These are phyloP conservation scores for Drosophila robusta DNA, from an alignment of 2,888 invertebrate species.

Conservation along the genomic window DNA sequence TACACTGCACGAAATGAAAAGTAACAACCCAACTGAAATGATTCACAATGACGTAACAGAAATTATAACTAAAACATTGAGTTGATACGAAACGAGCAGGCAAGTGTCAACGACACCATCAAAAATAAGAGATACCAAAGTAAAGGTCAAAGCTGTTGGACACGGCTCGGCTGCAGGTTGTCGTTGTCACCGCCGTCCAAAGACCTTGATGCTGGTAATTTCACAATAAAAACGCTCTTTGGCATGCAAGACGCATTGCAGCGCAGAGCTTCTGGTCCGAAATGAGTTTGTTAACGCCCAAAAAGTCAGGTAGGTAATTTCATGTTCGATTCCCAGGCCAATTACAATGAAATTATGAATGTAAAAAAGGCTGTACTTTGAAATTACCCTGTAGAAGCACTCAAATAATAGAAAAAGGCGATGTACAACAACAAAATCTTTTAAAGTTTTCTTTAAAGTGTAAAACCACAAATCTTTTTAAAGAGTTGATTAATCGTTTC, in stretches of 20 bases:
- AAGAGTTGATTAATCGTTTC: too few species aligned
- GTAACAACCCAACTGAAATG: slow-evolving; percentile 36
- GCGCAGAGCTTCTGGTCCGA: slow-evolving; percentile 27
- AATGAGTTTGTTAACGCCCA: slow-evolving; percentile 38
- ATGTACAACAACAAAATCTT: slow-evolving; percentile 20
- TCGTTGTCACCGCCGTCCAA: slow-evolving; percentile 47
- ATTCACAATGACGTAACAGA: slow-evolving; percentile 72
- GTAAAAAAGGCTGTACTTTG: not conserved
- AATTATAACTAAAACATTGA: slow-evolving; percentile 41
- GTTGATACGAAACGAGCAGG: slow-evolving; percentile 39
- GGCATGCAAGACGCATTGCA: slow-evolving; percentile 73
- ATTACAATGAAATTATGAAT: slow-evolving; percentile 28
- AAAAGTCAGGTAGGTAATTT: slow-evolving; percentile 39
- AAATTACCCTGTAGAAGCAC: slow-evolving; percentile 1
- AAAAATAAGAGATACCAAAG: slow-evolving; percentile 55
- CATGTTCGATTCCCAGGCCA: slow-evolving; percentile 38
- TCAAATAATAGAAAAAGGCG: not conserved
- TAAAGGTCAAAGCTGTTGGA: slow-evolving; percentile 60
- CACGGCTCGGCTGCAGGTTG: slow-evolving; percentile 31
- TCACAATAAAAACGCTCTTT: slow-evolving; percentile 66
- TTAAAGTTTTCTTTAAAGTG: not conserved
- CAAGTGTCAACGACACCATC: slow-evolving; percentile 68
- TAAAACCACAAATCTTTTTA: not conserved
- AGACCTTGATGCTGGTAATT: slow-evolving; percentile 65
- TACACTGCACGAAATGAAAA: slow-evolving; percentile 22